phyloP scores from a whole-genome alignment of 2,888 invertebrate species.

The Sarcophaga caerulescens region DNA sequence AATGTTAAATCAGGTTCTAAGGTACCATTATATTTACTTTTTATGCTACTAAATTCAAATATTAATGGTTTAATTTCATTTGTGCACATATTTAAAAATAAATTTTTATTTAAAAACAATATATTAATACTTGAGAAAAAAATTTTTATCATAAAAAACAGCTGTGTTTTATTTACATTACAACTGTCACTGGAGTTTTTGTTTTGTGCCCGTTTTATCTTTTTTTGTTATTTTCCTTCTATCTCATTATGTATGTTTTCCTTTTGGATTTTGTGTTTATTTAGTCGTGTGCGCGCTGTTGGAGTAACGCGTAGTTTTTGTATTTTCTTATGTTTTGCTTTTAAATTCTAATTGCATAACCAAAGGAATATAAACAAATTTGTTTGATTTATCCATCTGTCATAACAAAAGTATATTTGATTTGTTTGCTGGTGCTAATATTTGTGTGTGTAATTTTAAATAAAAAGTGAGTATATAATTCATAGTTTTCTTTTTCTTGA shows the following conservation, averaged over 20 bases:
- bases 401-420: slow-evolving; percentile 8
- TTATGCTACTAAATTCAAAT: slow-evolving; percentile 37
- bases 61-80: background rate
- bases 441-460: slow-evolving; percentile 28
- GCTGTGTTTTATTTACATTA: slow-evolving; percentile 12
- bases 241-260: slow-evolving; percentile 14
- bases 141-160: background rate
- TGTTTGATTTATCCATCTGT: slow-evolving; percentile 1
- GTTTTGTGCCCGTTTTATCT: slow-evolving; percentile 30
- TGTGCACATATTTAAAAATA: slow-evolving; percentile 12
- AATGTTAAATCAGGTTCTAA: slow-evolving; percentile 71
- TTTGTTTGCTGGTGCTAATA: slow-evolving; percentile 18
- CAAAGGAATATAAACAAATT: slow-evolving; percentile 60
- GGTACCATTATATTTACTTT: slow-evolving; percentile 63
- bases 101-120: background rate
- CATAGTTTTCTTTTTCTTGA: slow-evolving; percentile 7
- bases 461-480: slow-evolving; percentile 53
- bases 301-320: slow-evolving; percentile 52
- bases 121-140: background rate
- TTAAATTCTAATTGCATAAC: slow-evolving; percentile 64
- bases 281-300: slow-evolving; percentile 58
- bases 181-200: slow-evolving; percentile 49
- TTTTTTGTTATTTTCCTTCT: slow-evolving; percentile 29
- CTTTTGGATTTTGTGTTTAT: slow-evolving; percentile 17
- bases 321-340: slow-evolving; percentile 61